phyloP scores from a whole-genome alignment of 2,888 invertebrate species.

The Agrilus biguttatus region DNA sequence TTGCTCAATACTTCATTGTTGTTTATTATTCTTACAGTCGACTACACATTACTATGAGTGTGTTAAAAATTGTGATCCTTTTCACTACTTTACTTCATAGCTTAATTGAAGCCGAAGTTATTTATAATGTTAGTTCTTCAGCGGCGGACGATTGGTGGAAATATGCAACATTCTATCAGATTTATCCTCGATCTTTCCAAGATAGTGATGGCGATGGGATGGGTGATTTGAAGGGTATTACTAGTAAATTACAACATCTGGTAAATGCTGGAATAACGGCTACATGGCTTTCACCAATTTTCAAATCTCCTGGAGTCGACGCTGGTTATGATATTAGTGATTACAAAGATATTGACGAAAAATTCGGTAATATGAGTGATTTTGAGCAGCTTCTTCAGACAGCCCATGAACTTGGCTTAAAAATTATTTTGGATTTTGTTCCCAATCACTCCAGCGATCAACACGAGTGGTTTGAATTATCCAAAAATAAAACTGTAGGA shows the following conservation, averaged over 20 bases:
- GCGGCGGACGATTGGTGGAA: conserved; percentile 52
- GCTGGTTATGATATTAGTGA: conserved; percentile 52
- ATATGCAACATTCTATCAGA: conserved; percentile 61
- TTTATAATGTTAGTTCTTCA: too few species aligned
- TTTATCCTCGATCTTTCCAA: conserved; percentile 65
- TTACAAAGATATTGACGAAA: conserved; percentile 38
- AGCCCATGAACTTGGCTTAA: conserved; percentile 28
- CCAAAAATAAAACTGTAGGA: conserved; percentile 40
- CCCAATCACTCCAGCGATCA: conserved; percentile 49
- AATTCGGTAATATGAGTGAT: conserved; percentile 43
- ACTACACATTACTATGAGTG: too few species aligned
- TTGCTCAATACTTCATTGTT: too few species aligned
- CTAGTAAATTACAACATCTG: conserved; percentile 4
- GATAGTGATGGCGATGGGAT: conserved; percentile 68
- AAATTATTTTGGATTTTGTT: conserved; percentile 21
- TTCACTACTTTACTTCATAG: too few species aligned
- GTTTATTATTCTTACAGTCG: too few species aligned
- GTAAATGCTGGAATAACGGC: conserved; percentile 42
- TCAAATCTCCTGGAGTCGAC: conserved; percentile 48
- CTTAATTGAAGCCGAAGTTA: too few species aligned
- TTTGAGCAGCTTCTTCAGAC: conserved; percentile 31
- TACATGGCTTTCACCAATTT: conserved; percentile 60
- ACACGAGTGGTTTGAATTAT: conserved; percentile 63
- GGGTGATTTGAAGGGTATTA: conserved; percentile 40
- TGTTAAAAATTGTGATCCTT: too few species aligned